These are phyloP conservation scores for Spermophilus dauricus DNA, from an alignment of 2,113 vertebrate species.

Conservation along the genomic window DNA sequence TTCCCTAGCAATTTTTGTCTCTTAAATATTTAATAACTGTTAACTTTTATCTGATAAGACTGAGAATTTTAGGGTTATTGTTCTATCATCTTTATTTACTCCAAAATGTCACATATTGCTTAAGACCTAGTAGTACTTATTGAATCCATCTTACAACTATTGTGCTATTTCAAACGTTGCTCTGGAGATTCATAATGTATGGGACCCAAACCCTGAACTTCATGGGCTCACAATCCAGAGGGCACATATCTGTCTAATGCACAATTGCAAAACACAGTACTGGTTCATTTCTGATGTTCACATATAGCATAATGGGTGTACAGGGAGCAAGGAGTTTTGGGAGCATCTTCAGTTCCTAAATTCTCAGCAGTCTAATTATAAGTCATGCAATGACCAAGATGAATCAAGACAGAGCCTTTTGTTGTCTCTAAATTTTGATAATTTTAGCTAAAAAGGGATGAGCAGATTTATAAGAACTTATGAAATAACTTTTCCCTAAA, in stretches of 20 bases:
- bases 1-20: not conserved
- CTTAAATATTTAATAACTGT: not conserved
- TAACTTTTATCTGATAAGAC: not conserved
- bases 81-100: not conserved
- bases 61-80: not conserved
- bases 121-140: not conserved
- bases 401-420: not conserved
- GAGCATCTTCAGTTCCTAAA: not conserved
- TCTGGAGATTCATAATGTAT: not conserved
- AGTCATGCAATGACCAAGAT: not conserved
- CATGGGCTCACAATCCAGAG: not conserved
- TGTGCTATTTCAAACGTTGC: not conserved
- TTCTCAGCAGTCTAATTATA: not conserved
- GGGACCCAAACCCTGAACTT: not conserved
- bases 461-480: not conserved
- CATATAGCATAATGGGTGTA: rapidly evolving
- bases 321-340: not conserved
- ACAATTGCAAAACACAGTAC: not conserved
- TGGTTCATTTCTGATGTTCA: not conserved
- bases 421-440: not conserved
- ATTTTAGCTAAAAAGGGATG: not conserved
- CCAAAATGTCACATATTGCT: not conserved
- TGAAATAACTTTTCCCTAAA: not conserved
- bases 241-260: rapidly evolving
- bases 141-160: not conserved